Evolutionary conservation across 2,797 vertebrate genomes (phyloP).

Genomic region (Melanogrammus aeglefinus): DNA sequence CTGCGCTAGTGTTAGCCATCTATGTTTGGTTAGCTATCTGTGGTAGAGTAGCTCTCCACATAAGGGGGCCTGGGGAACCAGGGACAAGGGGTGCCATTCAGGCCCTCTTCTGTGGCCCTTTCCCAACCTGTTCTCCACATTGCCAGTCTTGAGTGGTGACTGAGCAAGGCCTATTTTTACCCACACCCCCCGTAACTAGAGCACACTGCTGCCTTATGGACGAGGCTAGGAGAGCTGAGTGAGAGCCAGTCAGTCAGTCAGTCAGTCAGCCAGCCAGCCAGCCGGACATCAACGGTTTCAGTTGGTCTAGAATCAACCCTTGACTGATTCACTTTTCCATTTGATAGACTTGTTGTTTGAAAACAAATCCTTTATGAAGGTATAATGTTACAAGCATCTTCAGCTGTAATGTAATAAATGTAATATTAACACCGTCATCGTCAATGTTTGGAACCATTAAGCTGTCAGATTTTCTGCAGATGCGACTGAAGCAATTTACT

Average conservation of each 20-base stretch:
- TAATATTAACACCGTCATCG: not conserved
- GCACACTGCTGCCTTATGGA: slow-evolving; percentile 53
- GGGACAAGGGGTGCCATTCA: slow-evolving; percentile 68
- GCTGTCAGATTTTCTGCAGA: not conserved
- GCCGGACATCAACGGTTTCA: not conserved
- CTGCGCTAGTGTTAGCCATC: too few relatives aligned
- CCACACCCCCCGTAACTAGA: slow-evolving; percentile 56
- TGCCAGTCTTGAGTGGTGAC: slow-evolving; percentile 70
- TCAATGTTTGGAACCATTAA: not conserved
- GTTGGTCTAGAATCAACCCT: slow-evolving; percentile 19
- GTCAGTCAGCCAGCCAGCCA: slow-evolving; percentile 25
- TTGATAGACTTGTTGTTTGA: not conserved
- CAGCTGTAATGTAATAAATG: not conserved
- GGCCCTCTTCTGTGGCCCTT: slow-evolving; percentile 63
- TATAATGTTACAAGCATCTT: not conserved
- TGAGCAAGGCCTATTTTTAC: slow-evolving; percentile 72
- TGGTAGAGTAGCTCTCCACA: slow-evolving; percentile 53
- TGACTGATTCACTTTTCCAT: not conserved
- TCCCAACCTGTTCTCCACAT: slow-evolving; percentile 67
- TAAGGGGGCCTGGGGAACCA: slow-evolving; percentile 40
- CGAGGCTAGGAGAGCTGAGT: slow-evolving; percentile 39
- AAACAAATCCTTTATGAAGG: not conserved
- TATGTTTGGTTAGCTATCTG: too few relatives aligned
- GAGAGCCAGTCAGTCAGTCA: slow-evolving; percentile 35
- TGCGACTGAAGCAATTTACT: not conserved